Percentiles rank a stretch among this genome's conserved stretches.
Evolutionary conservation across 2,888 invertebrate species (phyloP).

Genomic region (Agrotis clavis): DNA sequence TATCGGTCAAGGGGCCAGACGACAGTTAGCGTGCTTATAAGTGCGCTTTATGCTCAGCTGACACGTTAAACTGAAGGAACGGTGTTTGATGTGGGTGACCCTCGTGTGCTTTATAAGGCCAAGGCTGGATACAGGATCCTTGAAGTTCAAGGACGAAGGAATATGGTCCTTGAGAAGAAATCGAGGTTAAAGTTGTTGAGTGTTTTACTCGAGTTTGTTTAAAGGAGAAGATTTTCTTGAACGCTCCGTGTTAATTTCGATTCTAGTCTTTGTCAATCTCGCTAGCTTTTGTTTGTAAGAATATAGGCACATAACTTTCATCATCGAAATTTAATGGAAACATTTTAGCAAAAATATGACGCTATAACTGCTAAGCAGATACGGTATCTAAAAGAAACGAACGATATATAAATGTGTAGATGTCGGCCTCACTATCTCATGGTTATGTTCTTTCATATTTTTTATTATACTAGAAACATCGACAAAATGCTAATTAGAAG

Average conservation of each 20-base stretch:
- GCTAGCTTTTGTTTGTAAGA: too few relatives aligned
- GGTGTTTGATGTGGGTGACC: constrained; percentile 41
- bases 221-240: too few relatives aligned
- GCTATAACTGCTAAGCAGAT: neutral
- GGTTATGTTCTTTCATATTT: neutral
- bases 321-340: too few relatives aligned
- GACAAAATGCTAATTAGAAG: neutral
- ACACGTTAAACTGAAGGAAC: constrained; percentile 42
- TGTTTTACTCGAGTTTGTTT: neutral
- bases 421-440: neutral
- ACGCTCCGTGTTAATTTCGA: too few relatives aligned
- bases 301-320: too few relatives aligned
- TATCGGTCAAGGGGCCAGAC: constrained; percentile 75
- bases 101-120: constrained; percentile 51
- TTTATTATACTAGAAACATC: neutral
- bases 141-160: constrained; percentile 49
- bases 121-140: constrained; percentile 39
- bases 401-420: too few relatives aligned
- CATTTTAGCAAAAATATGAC: too few relatives aligned
- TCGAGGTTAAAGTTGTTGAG: neutral
- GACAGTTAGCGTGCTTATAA: constrained; percentile 70
- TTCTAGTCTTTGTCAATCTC: too few relatives aligned
- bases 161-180: constrained; percentile 3
- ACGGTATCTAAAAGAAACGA: too few relatives aligned
- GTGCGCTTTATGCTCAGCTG: constrained; percentile 57